Percentiles rank a stretch among this genome's conserved stretches.
Conservation (phyloP, 2,888 invertebrate genomes). For the Petrolisthes cinctipes region DNA sequence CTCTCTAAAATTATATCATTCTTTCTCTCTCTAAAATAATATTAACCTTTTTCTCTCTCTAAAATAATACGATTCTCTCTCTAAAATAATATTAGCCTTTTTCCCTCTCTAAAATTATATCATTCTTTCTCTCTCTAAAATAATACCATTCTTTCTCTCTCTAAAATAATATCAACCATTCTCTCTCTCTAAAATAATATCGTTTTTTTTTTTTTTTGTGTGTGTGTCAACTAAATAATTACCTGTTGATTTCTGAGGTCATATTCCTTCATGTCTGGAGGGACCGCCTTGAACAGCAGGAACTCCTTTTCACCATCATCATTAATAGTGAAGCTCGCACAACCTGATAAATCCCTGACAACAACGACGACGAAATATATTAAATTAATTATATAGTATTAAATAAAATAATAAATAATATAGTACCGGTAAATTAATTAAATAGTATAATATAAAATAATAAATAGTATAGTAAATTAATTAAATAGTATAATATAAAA, state of each 20-base stretch:
- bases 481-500: no score
- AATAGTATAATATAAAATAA: no score
- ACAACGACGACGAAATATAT: neutral
- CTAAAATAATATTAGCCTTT: no score
- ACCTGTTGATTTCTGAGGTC: conserved; percentile 60
- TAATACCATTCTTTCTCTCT: neutral
- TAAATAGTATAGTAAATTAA: no score
- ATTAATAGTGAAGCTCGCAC: conserved; percentile 69
- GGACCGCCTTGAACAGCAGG: conserved; percentile 40
- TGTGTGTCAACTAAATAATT: neutral
- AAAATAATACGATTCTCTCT: no score
- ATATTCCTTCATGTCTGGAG: conserved; percentile 51
- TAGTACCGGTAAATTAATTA: neutral
- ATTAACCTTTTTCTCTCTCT: no score
- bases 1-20: no score
- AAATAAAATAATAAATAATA: no score
- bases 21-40: no score
- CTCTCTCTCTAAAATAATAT: neutral
- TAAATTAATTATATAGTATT: neutral
- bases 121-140: neutral
- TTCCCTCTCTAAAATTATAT: neutral
- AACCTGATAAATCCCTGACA: conserved; percentile 69
- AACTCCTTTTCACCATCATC: conserved; percentile 49
- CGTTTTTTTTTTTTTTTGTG: no score
- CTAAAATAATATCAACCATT: neutral